Evolutionary conservation across 1,140 invertebrate genomes (phyloP).

Genomic region (Lamellibrachia luymesi): DNA sequence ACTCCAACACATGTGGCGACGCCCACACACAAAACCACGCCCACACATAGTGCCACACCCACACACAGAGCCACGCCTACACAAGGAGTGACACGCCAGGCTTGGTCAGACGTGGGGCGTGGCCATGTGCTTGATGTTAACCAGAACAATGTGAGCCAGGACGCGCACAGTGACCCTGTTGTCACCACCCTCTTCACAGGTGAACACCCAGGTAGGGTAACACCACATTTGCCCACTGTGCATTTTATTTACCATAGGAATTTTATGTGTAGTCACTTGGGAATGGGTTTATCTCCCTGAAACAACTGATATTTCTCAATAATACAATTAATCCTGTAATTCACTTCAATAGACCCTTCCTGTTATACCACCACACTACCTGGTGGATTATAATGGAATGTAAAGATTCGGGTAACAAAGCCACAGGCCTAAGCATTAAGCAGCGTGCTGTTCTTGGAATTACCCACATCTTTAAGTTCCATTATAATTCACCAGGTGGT

Average conservation of each 20-base stretch:
- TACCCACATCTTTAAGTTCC: too few species aligned
- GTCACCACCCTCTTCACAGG: not conserved
- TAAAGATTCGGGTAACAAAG: too few species aligned
- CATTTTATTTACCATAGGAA: not conserved
- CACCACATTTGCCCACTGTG: not conserved
- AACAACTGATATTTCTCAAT: too few species aligned
- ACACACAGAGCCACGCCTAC: not conserved
- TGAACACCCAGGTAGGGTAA: not conserved
- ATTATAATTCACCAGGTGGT: too few species aligned
- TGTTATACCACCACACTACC: too few species aligned
- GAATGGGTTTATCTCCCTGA: not conserved
- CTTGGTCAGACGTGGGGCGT: not conserved
- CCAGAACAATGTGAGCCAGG: not conserved
- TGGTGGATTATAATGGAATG: too few species aligned
- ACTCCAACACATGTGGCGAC: not conserved
- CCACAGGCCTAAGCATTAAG: too few species aligned
- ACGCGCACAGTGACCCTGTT: not conserved
- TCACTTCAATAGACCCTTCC: too few species aligned
- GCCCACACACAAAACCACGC: too few species aligned
- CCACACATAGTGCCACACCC: too few species aligned
- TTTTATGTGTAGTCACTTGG: not conserved
- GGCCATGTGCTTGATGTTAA: not conserved
- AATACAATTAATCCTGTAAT: too few species aligned
- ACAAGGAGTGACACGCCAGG: not conserved
- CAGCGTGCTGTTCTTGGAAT: too few species aligned